Percentiles rank a stretch among this genome's conserved stretches.
phyloP scores from a whole-genome alignment of 2,888 invertebrate species.

The Conomelus anceps region DNA sequence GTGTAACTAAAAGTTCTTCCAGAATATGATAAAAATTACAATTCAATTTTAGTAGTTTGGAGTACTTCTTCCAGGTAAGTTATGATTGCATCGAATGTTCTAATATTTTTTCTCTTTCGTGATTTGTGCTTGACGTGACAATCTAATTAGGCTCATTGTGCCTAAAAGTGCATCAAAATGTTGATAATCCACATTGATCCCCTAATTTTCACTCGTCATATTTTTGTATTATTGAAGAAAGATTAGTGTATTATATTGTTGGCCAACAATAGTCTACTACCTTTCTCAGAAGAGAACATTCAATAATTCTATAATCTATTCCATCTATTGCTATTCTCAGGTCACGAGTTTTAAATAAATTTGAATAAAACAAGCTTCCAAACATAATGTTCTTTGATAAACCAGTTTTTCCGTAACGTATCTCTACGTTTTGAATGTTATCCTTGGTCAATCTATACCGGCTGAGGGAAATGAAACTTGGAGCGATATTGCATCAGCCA shows the following conservation, averaged over 20 bases:
- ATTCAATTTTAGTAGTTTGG: too few relatives aligned
- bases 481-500: background rate
- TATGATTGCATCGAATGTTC: too few relatives aligned
- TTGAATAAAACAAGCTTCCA: background rate
- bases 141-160: background rate
- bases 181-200: background rate
- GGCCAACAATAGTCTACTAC: too few relatives aligned
- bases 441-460: background rate
- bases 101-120: too few relatives aligned
- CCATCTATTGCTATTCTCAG: background rate
- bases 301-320: background rate
- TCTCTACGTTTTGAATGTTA: background rate
- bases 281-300: too few relatives aligned
- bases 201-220: too few relatives aligned
- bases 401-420: background rate
- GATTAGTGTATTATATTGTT: too few relatives aligned
- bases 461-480: background rate
- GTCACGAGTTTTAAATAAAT: background rate
- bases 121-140: too few relatives aligned
- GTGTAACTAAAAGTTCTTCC: too few relatives aligned
- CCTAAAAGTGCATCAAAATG: background rate
- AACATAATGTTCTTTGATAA: background rate
- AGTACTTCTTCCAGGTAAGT: too few relatives aligned
- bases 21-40: too few relatives aligned
- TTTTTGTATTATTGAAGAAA: too few relatives aligned